Evolutionary conservation across 2,113 vertebrate species (phyloP).

Genomic region (Columba janthina): DNA sequence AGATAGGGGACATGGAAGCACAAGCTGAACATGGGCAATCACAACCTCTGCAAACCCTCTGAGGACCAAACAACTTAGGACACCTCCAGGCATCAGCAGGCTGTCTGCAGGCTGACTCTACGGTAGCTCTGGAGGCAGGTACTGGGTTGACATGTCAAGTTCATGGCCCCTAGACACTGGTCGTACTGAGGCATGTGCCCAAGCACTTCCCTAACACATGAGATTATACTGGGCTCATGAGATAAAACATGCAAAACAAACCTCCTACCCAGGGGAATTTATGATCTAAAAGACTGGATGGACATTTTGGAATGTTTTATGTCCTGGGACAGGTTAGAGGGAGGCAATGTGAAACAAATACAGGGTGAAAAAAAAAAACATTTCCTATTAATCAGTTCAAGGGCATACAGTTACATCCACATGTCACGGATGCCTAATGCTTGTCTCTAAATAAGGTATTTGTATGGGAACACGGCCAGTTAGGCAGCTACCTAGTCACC

Average conservation of each 20-base stretch:
- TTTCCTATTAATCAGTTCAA: conserved; percentile 13
- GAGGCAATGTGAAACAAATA: background rate
- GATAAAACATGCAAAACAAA: background rate
- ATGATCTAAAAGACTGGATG: background rate
- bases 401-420: background rate
- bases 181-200: background rate
- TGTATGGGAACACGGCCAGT: background rate
- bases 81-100: background rate
- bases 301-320: background rate
- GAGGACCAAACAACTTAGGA: background rate
- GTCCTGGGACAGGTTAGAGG: background rate
- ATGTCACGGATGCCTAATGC: background rate
- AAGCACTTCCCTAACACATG: background rate
- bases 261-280: background rate
- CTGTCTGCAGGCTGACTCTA: background rate
- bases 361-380: background rate
- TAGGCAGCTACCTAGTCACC: conserved; percentile 17
- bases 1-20: background rate
- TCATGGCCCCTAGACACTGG: background rate
- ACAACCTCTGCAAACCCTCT: background rate
- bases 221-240: background rate
- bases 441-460: background rate
- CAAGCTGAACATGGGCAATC: background rate
- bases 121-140: background rate
- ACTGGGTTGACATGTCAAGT: background rate